phyloP scores from a whole-genome alignment of 2,113 vertebrate genomes.

The Suricata suricatta region DNA sequence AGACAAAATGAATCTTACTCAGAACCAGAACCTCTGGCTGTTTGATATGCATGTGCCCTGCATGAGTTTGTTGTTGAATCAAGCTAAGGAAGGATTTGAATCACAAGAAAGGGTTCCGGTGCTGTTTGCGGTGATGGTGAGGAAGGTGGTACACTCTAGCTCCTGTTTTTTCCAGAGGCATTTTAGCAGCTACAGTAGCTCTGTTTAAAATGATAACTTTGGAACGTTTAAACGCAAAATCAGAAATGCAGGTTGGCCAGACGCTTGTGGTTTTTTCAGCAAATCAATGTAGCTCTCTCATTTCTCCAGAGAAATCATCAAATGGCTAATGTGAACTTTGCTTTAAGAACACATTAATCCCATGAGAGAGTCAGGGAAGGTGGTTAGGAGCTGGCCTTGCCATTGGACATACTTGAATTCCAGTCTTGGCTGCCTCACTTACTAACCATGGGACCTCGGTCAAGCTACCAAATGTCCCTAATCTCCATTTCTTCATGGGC shows the following conservation, averaged over 20 bases:
- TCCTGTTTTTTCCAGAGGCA: not conserved
- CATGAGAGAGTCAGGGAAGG: not conserved
- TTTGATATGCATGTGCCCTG: not conserved
- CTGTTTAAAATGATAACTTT: not conserved
- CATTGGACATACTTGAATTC: constrained; percentile 6
- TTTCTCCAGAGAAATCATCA: constrained; percentile 47
- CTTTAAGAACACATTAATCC: constrained; percentile 29
- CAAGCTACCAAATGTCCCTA: not conserved
- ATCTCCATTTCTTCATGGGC: not conserved
- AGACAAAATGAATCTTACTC: not conserved
- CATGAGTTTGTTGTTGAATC: not conserved
- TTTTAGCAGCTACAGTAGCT: not conserved
- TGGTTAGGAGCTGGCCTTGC: not conserved
- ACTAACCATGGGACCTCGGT: not conserved
- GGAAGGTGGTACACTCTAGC: not conserved
- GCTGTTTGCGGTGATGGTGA: not conserved
- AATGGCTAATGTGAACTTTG: constrained; percentile 36
- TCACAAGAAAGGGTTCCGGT: not conserved
- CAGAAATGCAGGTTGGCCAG: constrained; percentile 37
- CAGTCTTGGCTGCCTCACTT: not conserved
- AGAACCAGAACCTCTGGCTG: not conserved
- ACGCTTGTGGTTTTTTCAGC: constrained; percentile 44
- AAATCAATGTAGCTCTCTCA: not conserved
- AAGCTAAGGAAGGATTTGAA: not conserved
- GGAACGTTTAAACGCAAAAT: constrained; percentile 3